Evolutionary conservation across 2,888 invertebrate genomes (phyloP).

Genomic region (Falcaria lacertinaria): DNA sequence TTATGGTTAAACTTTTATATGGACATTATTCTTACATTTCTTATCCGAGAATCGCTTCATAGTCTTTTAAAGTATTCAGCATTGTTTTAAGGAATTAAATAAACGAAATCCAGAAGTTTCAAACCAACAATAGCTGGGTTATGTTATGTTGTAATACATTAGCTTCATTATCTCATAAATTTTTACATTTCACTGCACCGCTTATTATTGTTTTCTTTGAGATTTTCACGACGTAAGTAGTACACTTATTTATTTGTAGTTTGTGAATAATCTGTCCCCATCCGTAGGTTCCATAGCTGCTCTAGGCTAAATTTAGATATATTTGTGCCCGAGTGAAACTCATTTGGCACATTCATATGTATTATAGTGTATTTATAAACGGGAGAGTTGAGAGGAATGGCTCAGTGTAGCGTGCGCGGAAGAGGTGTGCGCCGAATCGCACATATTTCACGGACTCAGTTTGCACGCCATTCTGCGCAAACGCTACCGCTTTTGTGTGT

Average conservation of each 20-base stretch:
- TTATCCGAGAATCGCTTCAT: too few species aligned
- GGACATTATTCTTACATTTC: too few species aligned
- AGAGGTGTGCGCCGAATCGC: slow-evolving; percentile 33
- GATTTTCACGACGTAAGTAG: not conserved
- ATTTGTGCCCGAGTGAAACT: slow-evolving; percentile 35
- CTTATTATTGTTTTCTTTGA: too few species aligned
- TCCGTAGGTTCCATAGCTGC: slow-evolving; percentile 12
- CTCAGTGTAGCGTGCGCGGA: slow-evolving; percentile 54
- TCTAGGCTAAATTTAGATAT: slow-evolving; percentile 42
- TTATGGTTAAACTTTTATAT: too few species aligned
- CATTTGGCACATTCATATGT: slow-evolving; percentile 54
- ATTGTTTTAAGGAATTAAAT: too few species aligned
- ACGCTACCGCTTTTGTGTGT: slow-evolving; percentile 18
- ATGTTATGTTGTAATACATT: too few species aligned
- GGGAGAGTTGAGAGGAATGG: slow-evolving; percentile 47
- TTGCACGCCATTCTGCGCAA: slow-evolving; percentile 27
- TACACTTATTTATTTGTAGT: not conserved
- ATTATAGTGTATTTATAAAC: slow-evolving; percentile 71
- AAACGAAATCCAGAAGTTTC: too few species aligned
- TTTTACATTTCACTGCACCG: too few species aligned
- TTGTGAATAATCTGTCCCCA: not conserved
- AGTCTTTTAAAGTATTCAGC: too few species aligned
- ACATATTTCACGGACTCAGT: slow-evolving; percentile 24
- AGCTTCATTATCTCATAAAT: too few species aligned
- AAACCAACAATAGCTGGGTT: too few species aligned